Base-by-base conservation (phyloP, 2,113 vertebrate genomes). In the Pedetes capensis region DNA sequence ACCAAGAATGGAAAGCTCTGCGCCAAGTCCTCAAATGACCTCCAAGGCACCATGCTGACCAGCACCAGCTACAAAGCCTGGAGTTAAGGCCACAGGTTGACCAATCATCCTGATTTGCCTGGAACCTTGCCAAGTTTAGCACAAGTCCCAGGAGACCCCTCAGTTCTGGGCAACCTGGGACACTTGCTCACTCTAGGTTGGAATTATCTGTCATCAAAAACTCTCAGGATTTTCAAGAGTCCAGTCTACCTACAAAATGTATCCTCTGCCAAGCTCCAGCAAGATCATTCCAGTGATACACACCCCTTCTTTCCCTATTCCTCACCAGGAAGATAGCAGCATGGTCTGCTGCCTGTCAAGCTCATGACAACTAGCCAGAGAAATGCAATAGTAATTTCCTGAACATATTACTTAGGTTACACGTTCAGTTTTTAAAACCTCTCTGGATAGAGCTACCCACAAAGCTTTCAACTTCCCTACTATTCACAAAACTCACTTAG, bases 311-410 rank as follows among this genome's bases (percentile, higher is more conserved):
- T 25, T 5, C 12, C 18, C 8, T 17, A 8, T 49, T 89, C n/a
- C 59, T 69, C 49, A 57, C 42, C 29, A 34, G 6, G 11, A 80
- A 72, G 39, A 55, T 47, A 81, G n/a, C 23, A 37, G 29, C 89
- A 80, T 3, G 23, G 12, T 80, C 47, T 68, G 79, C 47, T 32
- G 49, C 76, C 88, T 87, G 51, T 79, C 85, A 95, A 79, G 57
- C 29, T 89, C n/a, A 0, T 78, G 71, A 93, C 91, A 69, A 59
- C 18, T 6, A 69, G 42, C 82, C 72, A 44, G 59, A 90, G n/a
- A 92, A 88, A n/a, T 79, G 5, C 76, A 95, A 71, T 89, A 92
- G 89, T 89, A 83, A 95, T 37, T 92, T 96, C 61, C 93, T 93
- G 80, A 92, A 93, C 34, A 64, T 23, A 61, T 10, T 78, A 63